Percentiles rank a stretch among this genome's conserved stretches.
These are phyloP conservation scores for Pitta sordida DNA, from an alignment of 2,113 vertebrate genomes.

Conservation along the genomic window DNA sequence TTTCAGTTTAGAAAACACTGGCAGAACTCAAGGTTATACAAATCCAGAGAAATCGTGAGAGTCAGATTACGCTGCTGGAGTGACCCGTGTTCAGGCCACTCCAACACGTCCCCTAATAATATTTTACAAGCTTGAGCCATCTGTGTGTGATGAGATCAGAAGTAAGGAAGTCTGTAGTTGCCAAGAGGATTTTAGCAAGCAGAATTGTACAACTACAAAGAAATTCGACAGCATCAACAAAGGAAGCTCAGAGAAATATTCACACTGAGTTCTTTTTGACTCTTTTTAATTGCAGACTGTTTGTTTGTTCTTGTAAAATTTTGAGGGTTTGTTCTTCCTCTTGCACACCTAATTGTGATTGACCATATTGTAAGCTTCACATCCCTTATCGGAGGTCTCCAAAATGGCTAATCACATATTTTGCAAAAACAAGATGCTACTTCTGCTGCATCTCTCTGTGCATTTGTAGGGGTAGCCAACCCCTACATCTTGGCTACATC, in stretches of 20 bases:
- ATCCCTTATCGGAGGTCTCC: neutral
- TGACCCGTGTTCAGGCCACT: conserved; percentile 52
- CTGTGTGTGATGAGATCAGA: conserved; percentile 67
- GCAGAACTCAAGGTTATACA: neutral
- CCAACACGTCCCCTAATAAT: conserved; percentile 54
- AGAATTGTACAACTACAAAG: conserved; percentile 25
- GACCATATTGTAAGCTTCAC: neutral
- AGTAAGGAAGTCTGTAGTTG: conserved; percentile 57
- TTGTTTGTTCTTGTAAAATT: neutral
- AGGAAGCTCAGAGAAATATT: neutral
- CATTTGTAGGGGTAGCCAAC: neutral
- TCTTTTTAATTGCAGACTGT: neutral
- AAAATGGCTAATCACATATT: neutral
- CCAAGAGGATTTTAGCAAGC: conserved; percentile 58
- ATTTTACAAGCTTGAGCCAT: conserved; percentile 63
- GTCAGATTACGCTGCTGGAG: conserved; percentile 41
- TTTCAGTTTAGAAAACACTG: neutral
- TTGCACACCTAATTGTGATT: neutral
- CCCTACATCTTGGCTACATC: neutral
- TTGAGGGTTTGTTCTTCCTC: neutral
- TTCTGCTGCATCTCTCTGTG: neutral
- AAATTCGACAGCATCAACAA: conserved; percentile 30
- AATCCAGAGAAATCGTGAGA: conserved; percentile 26
- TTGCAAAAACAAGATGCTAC: neutral
- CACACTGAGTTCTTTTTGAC: neutral